Evolutionary conservation across 2,888 invertebrate species (phyloP), one percentile per base, ranked within the genome.

Genomic region (Callosobruchus maculatus): DNA sequence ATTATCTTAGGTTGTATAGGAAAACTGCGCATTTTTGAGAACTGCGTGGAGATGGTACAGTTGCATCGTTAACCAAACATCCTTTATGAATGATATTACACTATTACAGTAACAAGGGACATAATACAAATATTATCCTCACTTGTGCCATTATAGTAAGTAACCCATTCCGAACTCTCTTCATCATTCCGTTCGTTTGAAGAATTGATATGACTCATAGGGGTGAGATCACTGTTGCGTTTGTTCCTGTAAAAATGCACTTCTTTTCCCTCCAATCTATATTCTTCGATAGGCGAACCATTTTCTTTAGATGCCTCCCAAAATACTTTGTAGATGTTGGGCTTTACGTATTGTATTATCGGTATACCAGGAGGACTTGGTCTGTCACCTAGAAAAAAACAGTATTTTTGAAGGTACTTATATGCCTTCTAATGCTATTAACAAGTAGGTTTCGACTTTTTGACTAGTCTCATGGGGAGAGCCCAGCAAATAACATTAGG

Each of bases 281-380:
- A 97, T 72, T 90, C 86, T 13, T 90, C 88, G 7, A 96, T 90
- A n/a, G 91, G 88, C 0, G 93, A 93, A 0, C 97, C 97, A 83
- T 95, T 93, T 20, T 92, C 91, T 77, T 90, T 90, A 0, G 96
- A 93, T 13, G 93, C 91, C 69, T 92, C 89, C 97, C 97, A 97
- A 82, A 91, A 92, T 0, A 96, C 91, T 82, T 95, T 93, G 81
- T 94, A 92, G 22, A 94, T 90, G 22, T 93, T 92, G 22, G 92
- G 92, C 22, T 92, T 91, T 18, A 95, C 89, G 74, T 92, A 92
- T 75, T 93, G 92, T n/a, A 95, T 90, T 18, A 90, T 88, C 0
- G 97, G 94, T 4, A 90, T 89, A 0, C 95, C 95, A 0, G 97
- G 97, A 0, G 92, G 88, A 68, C 93, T 92, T 0, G 97, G 97